A percentile compares a stretch with the other conserved stretches of the same genome.
Conservation (phyloP, 2,888 invertebrate species). For the Resseliella maxima region DNA sequence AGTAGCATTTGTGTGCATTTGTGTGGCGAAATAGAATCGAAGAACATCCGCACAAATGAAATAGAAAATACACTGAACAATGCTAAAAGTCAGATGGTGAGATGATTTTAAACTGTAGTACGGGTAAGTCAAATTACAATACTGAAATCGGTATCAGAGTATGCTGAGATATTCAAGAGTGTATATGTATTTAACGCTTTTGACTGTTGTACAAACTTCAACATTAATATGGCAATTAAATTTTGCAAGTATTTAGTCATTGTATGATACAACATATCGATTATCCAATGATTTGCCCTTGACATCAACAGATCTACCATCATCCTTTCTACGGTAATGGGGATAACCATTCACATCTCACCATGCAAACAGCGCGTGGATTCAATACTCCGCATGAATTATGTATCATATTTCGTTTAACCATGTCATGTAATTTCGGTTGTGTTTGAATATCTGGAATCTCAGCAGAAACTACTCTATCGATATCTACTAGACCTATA, state of each 20-base stretch:
- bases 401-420: conserved; percentile 63
- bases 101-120: too few relatives aligned
- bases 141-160: too few relatives aligned
- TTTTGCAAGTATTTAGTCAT: conserved; percentile 24
- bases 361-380: conserved; percentile 64
- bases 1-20: too few relatives aligned
- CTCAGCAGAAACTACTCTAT: conserved; percentile 59
- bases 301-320: conserved; percentile 57
- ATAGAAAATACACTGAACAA: too few relatives aligned
- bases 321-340: conserved; percentile 61
- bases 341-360: conserved; percentile 63
- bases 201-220: conserved; percentile 1
- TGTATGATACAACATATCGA: conserved; percentile 63
- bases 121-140: too few relatives aligned
- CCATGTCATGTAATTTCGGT: conserved; percentile 61
- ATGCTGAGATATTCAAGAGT: too few relatives aligned
- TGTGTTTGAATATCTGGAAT: conserved; percentile 62
- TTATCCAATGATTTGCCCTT: conserved; percentile 61
- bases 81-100: too few relatives aligned
- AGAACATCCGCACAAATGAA: too few relatives aligned
- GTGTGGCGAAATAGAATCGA: too few relatives aligned
- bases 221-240: conserved; percentile 51
- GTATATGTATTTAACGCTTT: conserved; percentile 42
- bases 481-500: conserved; percentile 58
- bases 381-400: conserved; percentile 64